Conservation (phyloP, 2,888 invertebrate species). For the Allolobophora icterica region DNA sequence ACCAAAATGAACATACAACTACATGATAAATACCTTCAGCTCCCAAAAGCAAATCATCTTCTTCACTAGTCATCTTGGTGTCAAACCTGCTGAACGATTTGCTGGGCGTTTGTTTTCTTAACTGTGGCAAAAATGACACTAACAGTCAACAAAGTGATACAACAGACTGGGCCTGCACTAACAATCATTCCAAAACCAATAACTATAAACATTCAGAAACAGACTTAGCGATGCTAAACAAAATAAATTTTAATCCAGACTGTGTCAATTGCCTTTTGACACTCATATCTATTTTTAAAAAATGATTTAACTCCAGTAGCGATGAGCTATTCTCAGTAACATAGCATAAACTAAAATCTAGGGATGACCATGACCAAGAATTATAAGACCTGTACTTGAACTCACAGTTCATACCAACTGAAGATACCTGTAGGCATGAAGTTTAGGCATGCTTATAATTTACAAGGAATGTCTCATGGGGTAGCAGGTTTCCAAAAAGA, state of each 20-base stretch:
- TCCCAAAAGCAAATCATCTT: constrained; percentile 17
- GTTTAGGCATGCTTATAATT: not conserved
- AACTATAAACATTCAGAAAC: not conserved
- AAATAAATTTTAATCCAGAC: not conserved
- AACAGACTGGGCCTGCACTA: constrained; percentile 3
- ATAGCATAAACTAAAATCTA: not conserved
- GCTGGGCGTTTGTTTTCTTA: not conserved
- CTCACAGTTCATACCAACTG: not conserved
- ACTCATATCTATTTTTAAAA: not conserved
- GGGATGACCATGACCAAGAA: not conserved
- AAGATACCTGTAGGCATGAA: not conserved
- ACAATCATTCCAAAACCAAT: not conserved
- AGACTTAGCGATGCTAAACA: not conserved
- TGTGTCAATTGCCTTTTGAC: not conserved
- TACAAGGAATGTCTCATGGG: not conserved
- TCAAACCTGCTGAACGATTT: not conserved
- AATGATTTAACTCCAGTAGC: not conserved
- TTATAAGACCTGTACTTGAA: not conserved
- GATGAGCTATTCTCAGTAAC: not conserved
- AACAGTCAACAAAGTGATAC: not conserved
- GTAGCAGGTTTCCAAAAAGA: not conserved
- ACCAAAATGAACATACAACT: not conserved
- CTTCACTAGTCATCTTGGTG: not conserved
- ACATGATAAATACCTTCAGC: not conserved
- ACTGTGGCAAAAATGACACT: not conserved